Percentiles rank a stretch among this genome's conserved stretches.
Evolutionary conservation across 2,113 vertebrate genomes (phyloP).

Genomic region (Heteronetta atricapilla): DNA sequence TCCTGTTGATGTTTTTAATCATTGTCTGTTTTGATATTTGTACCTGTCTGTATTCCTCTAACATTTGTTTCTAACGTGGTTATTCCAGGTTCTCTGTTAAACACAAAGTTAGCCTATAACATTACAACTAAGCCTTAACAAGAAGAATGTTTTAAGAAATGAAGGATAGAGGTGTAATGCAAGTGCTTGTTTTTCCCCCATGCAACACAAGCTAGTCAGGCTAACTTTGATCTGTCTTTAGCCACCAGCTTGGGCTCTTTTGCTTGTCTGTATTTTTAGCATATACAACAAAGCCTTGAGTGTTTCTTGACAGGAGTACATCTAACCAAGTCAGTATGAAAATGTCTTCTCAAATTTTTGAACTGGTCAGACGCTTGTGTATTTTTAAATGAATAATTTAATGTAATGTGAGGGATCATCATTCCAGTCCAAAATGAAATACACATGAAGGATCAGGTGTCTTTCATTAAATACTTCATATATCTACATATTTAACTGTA

Average conservation of each 20-base stretch:
- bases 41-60: background rate
- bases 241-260: background rate
- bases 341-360: background rate
- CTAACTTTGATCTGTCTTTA: background rate
- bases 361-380: background rate
- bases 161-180: background rate
- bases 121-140: background rate
- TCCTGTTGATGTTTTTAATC: background rate
- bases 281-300: background rate
- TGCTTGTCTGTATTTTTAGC: background rate
- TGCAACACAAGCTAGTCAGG: background rate
- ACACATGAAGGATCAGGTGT: background rate
- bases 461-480: background rate
- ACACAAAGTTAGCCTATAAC: background rate
- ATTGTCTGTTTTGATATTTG: background rate
- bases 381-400: background rate
- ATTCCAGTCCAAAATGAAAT: background rate
- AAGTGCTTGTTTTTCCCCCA: background rate
- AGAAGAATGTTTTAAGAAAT: background rate
- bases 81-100: background rate
- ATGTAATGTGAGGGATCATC: background rate
- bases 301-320: background rate
- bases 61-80: background rate
- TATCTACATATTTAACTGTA: background rate
- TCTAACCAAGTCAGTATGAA: background rate